phyloP scores from a whole-genome alignment of 1,140 invertebrate genomes.

The Gonioctena quinquepunctata region DNA sequence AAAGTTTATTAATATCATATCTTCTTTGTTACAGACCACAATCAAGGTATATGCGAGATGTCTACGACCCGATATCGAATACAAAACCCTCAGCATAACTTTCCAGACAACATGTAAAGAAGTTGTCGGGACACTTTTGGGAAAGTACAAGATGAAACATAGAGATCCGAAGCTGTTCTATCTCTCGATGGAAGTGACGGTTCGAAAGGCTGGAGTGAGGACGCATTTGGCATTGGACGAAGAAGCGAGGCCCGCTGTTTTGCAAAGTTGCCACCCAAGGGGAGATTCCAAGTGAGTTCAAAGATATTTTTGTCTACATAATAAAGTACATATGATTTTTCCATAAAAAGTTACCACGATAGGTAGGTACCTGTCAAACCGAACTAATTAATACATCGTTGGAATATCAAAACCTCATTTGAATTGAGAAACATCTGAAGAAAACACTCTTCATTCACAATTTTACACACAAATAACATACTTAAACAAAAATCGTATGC shows the following conservation, averaged over 20 bases:
- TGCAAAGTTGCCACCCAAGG: slow-evolving; percentile 88
- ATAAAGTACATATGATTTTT: too few species aligned
- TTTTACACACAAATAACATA: too few species aligned
- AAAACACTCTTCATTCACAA: too few species aligned
- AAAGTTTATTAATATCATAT: too few species aligned
- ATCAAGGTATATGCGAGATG: slow-evolving; percentile 90
- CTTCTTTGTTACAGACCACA: slow-evolving; percentile 73
- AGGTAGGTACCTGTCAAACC: too few species aligned
- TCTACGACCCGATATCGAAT: slow-evolving; percentile 87
- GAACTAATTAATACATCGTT: too few species aligned
- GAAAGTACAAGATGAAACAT: slow-evolving; percentile 90
- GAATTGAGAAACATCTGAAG: too few species aligned
- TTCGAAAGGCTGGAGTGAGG: slow-evolving; percentile 76
- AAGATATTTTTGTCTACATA: background rate
- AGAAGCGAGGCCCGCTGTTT: slow-evolving; percentile 81
- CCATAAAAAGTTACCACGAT: too few species aligned
- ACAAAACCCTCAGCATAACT: slow-evolving; percentile 87
- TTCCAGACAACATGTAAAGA: slow-evolving; percentile 84
- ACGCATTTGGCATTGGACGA: slow-evolving; percentile 85
- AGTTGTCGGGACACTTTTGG: slow-evolving; percentile 80
- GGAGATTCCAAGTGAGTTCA: slow-evolving; percentile 84
- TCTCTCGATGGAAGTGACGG: slow-evolving; percentile 90
- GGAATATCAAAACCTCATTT: too few species aligned
- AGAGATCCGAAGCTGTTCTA: slow-evolving; percentile 91
- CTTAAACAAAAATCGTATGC: too few species aligned